Base-by-base conservation (phyloP, 2,888 invertebrate genomes). In the Petrophora chlorosata region DNA sequence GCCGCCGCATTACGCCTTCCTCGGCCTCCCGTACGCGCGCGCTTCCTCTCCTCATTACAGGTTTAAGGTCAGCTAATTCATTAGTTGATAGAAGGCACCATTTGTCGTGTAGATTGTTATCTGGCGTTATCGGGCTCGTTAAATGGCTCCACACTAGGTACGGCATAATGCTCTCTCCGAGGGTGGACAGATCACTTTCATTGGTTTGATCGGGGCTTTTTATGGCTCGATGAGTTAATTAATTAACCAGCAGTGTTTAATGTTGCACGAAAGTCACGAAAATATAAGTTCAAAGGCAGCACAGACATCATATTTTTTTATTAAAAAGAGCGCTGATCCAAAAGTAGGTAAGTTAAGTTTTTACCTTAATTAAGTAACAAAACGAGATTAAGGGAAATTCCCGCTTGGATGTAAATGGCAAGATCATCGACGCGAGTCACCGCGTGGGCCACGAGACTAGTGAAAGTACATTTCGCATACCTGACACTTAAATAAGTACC, bases 11-110 rank as follows among this genome's bases (percentile, higher is more conserved):
- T 85, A 73, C 67, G 77, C 76, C 42, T 90, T 70, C 78, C 79
- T 84, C 63, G 89, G 89, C 32, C 58, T 90, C 30, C 86, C 87
- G 32, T 89, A 89, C 76, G 88, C 82, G 39, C 76, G 70, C 54
- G 67, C 80, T 25, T 80, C 79, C 61, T 71, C 74, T 2, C 67
- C 53, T 5, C 43, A 35, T 52, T 56, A 73, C 74, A 74, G 84
- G 67, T 87, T 81, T 67, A 81, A 86, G 86, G 89, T 87, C 70
- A 76, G 75, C 63, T 56, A 56, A 55, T 68, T 60, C 53, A 67
- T 73, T 74, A 70, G 66, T 64, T 70, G 64, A 72, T 68, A 65
- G 59, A 61, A 61, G 57, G 54, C 52, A 61, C 60, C 62, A 75
- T 75, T 67, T 65, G 61, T 42, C 48, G 44, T 44, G 55, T 64